A percentile compares a stretch with the other conserved stretches of the same genome.
phyloP scores from a whole-genome alignment of 2,888 invertebrate species.

The Tenthredo mesomela region DNA sequence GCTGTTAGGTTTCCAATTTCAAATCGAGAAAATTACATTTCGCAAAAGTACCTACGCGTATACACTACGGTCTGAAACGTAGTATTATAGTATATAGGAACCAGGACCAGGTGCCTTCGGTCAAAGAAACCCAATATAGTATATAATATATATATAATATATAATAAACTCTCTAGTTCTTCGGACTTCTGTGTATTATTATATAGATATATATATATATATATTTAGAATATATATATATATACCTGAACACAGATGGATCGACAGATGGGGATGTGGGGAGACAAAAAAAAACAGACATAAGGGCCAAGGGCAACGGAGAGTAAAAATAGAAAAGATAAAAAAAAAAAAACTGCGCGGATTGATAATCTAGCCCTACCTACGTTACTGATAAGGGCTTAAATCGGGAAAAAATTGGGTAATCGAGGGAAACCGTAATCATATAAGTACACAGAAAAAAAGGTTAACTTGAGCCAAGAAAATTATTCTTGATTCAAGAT shows the following conservation, averaged over 20 bases:
- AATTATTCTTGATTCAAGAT: no score
- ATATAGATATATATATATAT: not conserved
- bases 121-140: slow-evolving; percentile 14
- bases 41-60: not conserved
- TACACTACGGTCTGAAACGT: not conserved
- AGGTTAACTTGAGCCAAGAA: no score
- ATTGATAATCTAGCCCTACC: not conserved
- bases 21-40: slow-evolving; percentile 36
- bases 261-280: not conserved
- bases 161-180: not conserved
- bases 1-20: slow-evolving; percentile 24
- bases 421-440: no score
- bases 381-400: not conserved
- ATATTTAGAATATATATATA: not conserved
- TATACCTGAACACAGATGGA: slow-evolving; percentile 6
- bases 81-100: not conserved
- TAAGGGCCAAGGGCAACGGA: not conserved
- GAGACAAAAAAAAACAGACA: not conserved
- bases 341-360: not conserved
- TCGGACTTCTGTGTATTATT: not conserved
- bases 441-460: no score
- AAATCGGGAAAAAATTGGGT: no score
- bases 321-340: not conserved
- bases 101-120: slow-evolving; percentile 21
- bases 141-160: not conserved